Conservation (phyloP, 2,888 invertebrate species). For the Theretra japonica region DNA sequence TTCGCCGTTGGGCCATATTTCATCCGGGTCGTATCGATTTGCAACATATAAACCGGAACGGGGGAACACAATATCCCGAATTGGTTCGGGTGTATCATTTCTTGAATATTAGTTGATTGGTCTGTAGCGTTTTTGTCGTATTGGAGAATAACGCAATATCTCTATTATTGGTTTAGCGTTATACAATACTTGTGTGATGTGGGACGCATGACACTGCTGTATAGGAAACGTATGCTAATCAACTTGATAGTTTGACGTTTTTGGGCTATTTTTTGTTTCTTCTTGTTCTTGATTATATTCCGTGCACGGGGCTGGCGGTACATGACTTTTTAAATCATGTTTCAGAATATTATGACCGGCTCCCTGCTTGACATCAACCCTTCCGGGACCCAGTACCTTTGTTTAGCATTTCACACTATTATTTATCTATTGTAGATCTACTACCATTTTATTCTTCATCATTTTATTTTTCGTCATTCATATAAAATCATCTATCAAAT, state of each 20-base stretch:
- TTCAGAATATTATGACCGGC: no score
- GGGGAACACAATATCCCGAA: constrained; percentile 17
- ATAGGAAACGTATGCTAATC: neutral
- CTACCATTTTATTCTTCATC: no score
- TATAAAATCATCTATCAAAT: no score
- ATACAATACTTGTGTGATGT: neutral
- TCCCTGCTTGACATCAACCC: no score
- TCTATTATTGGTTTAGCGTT: constrained; percentile 1
- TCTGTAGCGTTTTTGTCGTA: constrained; percentile 13
- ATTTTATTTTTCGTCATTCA: no score
- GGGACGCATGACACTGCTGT: neutral
- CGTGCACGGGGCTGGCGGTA: no score
- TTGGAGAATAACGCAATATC: constrained; percentile 4
- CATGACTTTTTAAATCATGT: no score
- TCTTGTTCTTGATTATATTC: no score
- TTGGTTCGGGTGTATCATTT: constrained; percentile 26
- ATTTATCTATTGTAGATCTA: no score
- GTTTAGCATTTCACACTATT: no score
- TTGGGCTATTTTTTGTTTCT: no score
- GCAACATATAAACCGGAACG: constrained; percentile 26
- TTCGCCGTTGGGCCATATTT: constrained; percentile 49
- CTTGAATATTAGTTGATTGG: constrained; percentile 27
- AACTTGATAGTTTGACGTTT: neutral
- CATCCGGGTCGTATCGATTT: constrained; percentile 33
- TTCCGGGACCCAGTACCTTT: no score